A percentile compares a stretch with the other conserved stretches of the same genome.
Conservation (phyloP, 1,140 invertebrate genomes). For the Zaprionus ornatus region DNA sequence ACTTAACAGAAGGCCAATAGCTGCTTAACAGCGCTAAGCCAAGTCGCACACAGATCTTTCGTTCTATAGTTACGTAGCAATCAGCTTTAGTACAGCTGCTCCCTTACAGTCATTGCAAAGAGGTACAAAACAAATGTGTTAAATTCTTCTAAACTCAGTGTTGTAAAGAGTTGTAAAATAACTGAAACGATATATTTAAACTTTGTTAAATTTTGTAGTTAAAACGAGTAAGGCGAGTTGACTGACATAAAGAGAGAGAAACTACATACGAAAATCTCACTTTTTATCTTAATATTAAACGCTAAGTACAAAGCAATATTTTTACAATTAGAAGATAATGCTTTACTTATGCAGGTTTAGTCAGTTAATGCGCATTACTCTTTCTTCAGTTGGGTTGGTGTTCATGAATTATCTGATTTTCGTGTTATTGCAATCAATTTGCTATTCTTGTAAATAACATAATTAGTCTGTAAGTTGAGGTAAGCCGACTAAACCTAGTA, state of each 20-base stretch:
- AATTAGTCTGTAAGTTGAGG: conserved; percentile 40
- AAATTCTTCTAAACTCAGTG: too few relatives aligned
- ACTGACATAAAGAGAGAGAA: conserved; percentile 35
- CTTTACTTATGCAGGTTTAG: not conserved
- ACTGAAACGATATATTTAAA: not conserved
- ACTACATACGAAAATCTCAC: not conserved
- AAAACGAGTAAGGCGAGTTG: conserved; percentile 53
- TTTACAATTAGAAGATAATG: conserved; percentile 8
- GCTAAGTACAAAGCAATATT: not conserved
- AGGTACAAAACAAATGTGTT: not conserved
- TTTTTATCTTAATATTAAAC: not conserved
- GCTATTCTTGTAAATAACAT: conserved; percentile 77
- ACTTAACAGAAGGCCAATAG: not conserved
- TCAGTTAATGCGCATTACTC: conserved; percentile 58
- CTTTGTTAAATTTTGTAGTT: not conserved
- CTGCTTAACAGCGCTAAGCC: not conserved
- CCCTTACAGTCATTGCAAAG: not conserved
- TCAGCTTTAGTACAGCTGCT: not conserved
- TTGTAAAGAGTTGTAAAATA: not conserved
- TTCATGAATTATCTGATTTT: conserved; percentile 81
- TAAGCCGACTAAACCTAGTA: conserved; percentile 45
- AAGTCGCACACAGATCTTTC: not conserved
- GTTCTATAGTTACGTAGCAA: not conserved
- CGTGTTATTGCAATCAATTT: conserved; percentile 53
- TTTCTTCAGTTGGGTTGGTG: conserved; percentile 47